Percentiles rank a stretch among this genome's conserved stretches.
Evolutionary conservation across 53 echinoderm and acorn worm species (phyloP).

Genomic region (Pentamera pediparva): DNA sequence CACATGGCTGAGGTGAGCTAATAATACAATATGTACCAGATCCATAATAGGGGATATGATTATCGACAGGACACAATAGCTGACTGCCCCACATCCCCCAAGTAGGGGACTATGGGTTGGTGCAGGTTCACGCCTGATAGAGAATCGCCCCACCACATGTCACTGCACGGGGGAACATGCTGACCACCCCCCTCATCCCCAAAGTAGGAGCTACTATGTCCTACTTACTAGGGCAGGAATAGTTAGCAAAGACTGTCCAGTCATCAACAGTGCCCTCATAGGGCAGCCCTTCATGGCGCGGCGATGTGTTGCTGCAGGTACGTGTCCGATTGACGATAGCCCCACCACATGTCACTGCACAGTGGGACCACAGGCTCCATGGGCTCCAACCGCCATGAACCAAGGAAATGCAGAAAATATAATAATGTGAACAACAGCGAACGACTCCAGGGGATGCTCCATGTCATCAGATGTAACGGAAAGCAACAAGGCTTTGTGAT

Average conservation of each 20-base stretch:
- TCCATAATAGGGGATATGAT: too few species aligned
- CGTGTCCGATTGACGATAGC: slow-evolving; percentile 43
- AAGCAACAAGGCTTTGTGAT: too few species aligned
- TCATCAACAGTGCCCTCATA: slow-evolving; percentile 42
- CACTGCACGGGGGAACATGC: neutral
- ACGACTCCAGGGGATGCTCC: too few species aligned
- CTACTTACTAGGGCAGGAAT: slow-evolving; percentile 53
- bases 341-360: slow-evolving; percentile 54
- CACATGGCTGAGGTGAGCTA: too few species aligned
- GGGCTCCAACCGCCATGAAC: slow-evolving; percentile 53
- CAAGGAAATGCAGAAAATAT: neutral
- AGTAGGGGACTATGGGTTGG: too few species aligned
- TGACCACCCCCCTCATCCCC: neutral
- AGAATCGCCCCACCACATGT: neutral
- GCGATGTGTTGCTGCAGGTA: slow-evolving; percentile 49
- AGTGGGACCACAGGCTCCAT: slow-evolving; percentile 53
- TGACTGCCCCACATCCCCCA: too few species aligned
- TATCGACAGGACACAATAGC: too few species aligned
- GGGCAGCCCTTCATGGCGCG: slow-evolving; percentile 48
- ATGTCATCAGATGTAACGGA: too few species aligned
- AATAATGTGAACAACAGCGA: neutral
- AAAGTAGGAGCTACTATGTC: neutral
- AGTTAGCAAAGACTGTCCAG: slow-evolving; percentile 41
- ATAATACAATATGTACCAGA: too few species aligned
- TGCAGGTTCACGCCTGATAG: too few species aligned